Evolutionary conservation across 2,797 vertebrate genomes (phyloP).

Genomic region (Serranus cabrilla): DNA sequence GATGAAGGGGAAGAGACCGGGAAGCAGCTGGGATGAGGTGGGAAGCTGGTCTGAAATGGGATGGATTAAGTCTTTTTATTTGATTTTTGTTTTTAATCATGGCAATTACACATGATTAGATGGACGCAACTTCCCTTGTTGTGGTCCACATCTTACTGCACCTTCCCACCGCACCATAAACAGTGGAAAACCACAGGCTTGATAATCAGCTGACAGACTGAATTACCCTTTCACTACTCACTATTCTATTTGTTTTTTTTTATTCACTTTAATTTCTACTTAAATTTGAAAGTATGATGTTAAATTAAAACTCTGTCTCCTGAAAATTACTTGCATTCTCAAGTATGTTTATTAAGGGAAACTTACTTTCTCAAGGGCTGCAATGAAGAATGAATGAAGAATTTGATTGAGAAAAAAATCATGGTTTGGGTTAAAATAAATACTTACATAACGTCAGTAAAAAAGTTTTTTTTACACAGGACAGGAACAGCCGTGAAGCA

Average conservation of each 20-base stretch:
- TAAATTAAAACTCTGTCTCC: no score
- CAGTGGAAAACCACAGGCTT: conserved; percentile 2
- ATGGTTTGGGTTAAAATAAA: no score
- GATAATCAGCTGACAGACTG: neutral
- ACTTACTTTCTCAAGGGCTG: no score
- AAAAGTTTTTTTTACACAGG: no score
- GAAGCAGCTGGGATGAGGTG: conserved; percentile 70
- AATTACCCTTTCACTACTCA: neutral
- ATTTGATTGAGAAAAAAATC: no score
- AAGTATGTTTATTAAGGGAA: no score
- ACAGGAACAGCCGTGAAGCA: no score
- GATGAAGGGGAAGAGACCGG: conserved; percentile 63
- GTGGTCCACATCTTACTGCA: conserved; percentile 3
- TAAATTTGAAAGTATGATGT: neutral
- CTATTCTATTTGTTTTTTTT: no score
- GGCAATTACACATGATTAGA: conserved; percentile 37
- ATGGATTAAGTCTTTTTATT: conserved; percentile 48
- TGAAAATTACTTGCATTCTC: no score
- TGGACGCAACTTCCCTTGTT: conserved; percentile 13
- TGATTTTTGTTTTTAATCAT: conserved; percentile 6
- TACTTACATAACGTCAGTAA: no score
- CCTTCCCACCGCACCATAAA: conserved; percentile 13
- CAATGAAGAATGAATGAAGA: no score
- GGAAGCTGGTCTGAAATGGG: conserved; percentile 50
- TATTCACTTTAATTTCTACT: neutral